Base-by-base conservation (phyloP, 2,113 vertebrate genomes). In the Dicerorhinus sumatrensis region DNA sequence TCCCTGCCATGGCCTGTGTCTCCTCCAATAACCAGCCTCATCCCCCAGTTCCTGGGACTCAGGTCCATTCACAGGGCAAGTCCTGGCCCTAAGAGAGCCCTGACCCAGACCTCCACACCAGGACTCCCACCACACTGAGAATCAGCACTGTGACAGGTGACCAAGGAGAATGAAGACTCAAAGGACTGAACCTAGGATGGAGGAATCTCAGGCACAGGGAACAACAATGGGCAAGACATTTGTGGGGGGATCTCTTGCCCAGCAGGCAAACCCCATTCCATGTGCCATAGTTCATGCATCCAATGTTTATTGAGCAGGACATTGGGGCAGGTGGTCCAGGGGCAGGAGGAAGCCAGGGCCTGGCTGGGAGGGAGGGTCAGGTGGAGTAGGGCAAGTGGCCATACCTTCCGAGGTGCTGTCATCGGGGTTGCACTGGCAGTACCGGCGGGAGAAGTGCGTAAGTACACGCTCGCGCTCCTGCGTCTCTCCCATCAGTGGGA, bases 401-500 rank as follows among this genome's bases (percentile, higher is more conserved):
- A 0, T 98, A 99, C 99, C 99, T 99, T 99, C 98, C 0, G 99
- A 99, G 0, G 98, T 99, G 97, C 98, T 99, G 83, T 98, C 98
- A 1, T 99, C 98, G 0, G 99, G 99, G 98, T 99, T 99, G 98
- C 99, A 99, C 80, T 99, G 98, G 80, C 99, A 99, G 97, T 99
- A 99, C 17, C 99, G 99, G 76, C 97, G 98, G 69, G 99, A 99
- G 97, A 99, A 99, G 36, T 99, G 99, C 67, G 99, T 99, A 92
- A 99, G 99, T 62, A 99, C 99, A 0, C 99, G 99, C 93, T 99
- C 99, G 12, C 99, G 99, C 97, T 99, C 99, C 98, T 99, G 99
- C 0, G 99, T 99, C 98, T 99, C 99, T 27, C 99, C 99, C 77
- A 99, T 99, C 97, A 99, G 98, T 0, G 99, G 98, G 96, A 99